These are phyloP conservation scores for Eucriotettix oculatus DNA, from an alignment of 2,888 invertebrate species.

Conservation along the genomic window DNA sequence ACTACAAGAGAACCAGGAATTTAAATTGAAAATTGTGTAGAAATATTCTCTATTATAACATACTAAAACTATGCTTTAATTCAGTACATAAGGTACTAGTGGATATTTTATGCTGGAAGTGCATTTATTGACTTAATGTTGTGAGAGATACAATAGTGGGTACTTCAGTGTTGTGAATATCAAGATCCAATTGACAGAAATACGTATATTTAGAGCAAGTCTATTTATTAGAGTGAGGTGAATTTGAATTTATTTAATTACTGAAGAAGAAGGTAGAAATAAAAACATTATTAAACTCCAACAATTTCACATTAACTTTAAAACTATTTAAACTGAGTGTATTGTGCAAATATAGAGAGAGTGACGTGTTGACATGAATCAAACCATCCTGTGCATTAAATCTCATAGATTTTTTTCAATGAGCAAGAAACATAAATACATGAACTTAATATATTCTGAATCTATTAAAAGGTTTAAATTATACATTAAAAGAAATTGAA, in stretches of 20 bases:
- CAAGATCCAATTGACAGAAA: background rate
- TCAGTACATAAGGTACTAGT: no score
- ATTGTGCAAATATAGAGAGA: background rate
- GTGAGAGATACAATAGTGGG: background rate
- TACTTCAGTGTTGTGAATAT: background rate
- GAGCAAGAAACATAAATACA: background rate
- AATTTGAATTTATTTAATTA: background rate
- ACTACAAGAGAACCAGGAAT: background rate
- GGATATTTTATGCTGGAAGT: background rate
- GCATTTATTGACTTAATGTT: background rate
- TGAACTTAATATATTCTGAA: background rate
- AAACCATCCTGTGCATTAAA: background rate
- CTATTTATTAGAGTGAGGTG: background rate
- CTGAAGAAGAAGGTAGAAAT: no score
- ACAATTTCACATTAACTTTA: background rate
- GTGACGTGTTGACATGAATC: background rate
- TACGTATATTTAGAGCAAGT: background rate
- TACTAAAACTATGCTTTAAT: background rate
- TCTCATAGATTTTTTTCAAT: background rate
- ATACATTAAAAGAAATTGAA: constrained; percentile 4
- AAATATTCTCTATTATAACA: background rate
- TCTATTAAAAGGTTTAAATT: constrained; percentile 2
- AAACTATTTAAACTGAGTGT: background rate
- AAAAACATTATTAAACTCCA: no score
- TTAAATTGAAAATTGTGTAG: background rate